These are phyloP conservation scores for Catalaphyllia jardinei DNA, from an alignment of 64 coral and sea anemone genomes.

Conservation along the genomic window DNA sequence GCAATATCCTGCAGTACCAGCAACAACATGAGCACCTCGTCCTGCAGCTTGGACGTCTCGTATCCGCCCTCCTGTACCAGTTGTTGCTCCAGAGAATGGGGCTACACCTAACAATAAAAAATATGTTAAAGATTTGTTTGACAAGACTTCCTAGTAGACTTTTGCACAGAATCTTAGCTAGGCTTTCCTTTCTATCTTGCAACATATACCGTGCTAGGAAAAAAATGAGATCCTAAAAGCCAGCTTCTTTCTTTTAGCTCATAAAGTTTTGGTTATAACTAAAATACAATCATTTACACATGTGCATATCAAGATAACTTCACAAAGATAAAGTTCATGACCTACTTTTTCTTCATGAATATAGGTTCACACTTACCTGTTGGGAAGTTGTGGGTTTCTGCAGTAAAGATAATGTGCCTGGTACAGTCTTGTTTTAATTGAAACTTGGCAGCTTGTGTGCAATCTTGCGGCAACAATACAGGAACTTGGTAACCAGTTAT, in stretches of 20 bases:
- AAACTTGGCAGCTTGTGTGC: constrained; percentile 66
- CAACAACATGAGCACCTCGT: constrained; percentile 87
- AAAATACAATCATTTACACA: no score
- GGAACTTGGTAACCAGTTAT: constrained; percentile 82
- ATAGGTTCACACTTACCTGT: constrained; percentile 48
- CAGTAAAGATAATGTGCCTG: constrained; percentile 96
- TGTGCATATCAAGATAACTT: no score
- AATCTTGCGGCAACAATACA: constrained; percentile 65
- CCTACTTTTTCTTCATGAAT: no score
- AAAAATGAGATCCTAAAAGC: no score
- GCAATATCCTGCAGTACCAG: constrained; percentile 95
- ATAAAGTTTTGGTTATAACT: no score
- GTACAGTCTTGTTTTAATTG: constrained; percentile 44
- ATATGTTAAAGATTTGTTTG: no score
- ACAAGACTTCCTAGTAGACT: not conserved
- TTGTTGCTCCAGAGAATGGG: constrained; percentile 94
- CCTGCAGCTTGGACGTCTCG: constrained; percentile 93
- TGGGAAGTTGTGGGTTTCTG: constrained; percentile 98
- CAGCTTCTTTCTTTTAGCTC: no score
- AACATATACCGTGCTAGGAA: no score
- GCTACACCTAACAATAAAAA: constrained; percentile 77
- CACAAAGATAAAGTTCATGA: no score
- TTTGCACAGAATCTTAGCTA: not conserved
- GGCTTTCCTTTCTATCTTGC: not conserved
- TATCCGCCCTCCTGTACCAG: constrained; percentile 95